These are phyloP conservation scores for Brachionus calyciflorus DNA, from an alignment of 1,140 invertebrate species.

Conservation along the genomic window DNA sequence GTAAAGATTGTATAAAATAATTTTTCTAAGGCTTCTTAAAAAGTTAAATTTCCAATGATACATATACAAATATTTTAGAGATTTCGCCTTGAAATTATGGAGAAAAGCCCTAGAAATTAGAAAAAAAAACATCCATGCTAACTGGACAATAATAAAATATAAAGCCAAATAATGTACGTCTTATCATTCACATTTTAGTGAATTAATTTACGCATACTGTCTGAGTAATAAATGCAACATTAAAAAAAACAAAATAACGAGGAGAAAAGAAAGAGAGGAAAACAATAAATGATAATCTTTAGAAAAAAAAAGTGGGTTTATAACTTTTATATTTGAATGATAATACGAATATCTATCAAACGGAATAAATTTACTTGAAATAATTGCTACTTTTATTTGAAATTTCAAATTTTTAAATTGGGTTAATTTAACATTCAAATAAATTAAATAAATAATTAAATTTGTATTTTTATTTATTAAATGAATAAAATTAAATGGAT, in stretches of 20 bases:
- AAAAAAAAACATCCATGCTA: neutral
- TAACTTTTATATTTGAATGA: neutral
- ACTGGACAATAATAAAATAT: conserved; percentile 8
- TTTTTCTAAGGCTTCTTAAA: no score
- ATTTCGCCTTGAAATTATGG: neutral
- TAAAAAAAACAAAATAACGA: no score
- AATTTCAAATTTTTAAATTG: conserved; percentile 17
- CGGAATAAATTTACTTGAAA: conserved; percentile 12
- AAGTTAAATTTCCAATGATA: no score
- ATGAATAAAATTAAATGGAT: conserved; percentile 14
- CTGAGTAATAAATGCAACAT: conserved; percentile 17
- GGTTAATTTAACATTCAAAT: conserved; percentile 39
- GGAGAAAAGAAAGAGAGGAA: no score
- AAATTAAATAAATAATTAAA: conserved; percentile 10
- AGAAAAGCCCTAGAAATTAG: neutral
- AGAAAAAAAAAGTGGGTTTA: conserved; percentile 2
- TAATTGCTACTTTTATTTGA: neutral
- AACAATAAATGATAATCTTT: conserved; percentile 27
- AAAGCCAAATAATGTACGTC: no score
- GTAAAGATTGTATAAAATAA: no score
- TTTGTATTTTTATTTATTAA: conserved; percentile 13
- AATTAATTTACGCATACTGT: neutral
- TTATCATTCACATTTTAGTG: conserved; percentile 13
- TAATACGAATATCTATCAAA: conserved; percentile 17
- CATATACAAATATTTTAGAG: neutral